Evolutionary conservation across 2,888 invertebrate genomes (phyloP), one percentile per base, ranked within the genome.

Genomic region (Eupithecia insigniata): DNA sequence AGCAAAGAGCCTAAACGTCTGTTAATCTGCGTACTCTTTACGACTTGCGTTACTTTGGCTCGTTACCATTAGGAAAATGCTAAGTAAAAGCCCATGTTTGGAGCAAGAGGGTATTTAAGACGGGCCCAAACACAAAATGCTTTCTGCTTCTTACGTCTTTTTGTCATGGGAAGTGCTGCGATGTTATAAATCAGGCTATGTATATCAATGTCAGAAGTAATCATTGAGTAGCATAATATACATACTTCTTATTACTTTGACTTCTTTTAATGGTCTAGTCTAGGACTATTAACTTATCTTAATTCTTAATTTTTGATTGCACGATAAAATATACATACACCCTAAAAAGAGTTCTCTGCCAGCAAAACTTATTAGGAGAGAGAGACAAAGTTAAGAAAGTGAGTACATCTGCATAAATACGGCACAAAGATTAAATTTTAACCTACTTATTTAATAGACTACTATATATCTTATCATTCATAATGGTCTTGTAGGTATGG

Each of bases 1-100:
- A 70, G 74, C 70, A 65, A 73, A 77, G 78, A 79, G 80, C 79
- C 82, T 83, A 84, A 81, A 82, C 79, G 82, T 79, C 81, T 82
- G 81, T 84, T 85, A 83, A 84, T 83, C 81, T 79, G 71, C 72
- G 75, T 73, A 78, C 78, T 82, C 79, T 78, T 79, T 83, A 84
- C 79, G 78, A 77, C 73, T 82, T 78, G 78, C 72, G 75, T 80
- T 78, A 81, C 77, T 77, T 71, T 67, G 67, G 73, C 68, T 77
- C 75, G 77, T 76, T 74, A 77, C 76, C 77, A 76, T 79, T 77
- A 77, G 69, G 72, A 73, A 51, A 71, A 67, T 69, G 72, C 71
- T 79, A 77, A 79, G 77, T 75, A 72, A 72, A 77, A 79, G 72
- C 72, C 62, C 76, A 70, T 77, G 75, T 75, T 72, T 70, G 62